Evolutionary conservation across 2,113 vertebrate species (phyloP), one percentile per base, ranked within the genome.

Genomic region (Urocitellus parryii): DNA sequence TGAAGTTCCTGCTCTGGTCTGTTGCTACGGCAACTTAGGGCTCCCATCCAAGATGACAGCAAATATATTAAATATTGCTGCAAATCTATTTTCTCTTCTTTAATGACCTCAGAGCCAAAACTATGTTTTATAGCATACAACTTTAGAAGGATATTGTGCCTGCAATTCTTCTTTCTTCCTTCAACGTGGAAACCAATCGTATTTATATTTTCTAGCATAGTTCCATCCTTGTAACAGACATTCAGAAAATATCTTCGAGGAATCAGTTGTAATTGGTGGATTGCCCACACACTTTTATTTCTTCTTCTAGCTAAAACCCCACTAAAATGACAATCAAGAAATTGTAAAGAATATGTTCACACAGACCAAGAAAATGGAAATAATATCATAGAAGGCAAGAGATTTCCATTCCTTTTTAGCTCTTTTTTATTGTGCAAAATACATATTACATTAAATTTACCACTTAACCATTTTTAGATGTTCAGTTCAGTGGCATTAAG

Each of bases 11-110:
- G 89, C 48, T 88, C 95, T 92, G 67, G 70, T 56, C 68, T 5
- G 81, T 96, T 97, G 97, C 96, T 90, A 97, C 0, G 2, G 96
- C 80, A 97, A 97, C 93, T 92, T 95, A 56, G 73, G 68, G 67
- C 82, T 84, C 17, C 82, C 63, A 68, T 88, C 89, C 93, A 95
- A 91, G 88, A 97, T 27, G 95, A 96, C 72, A 97, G 93, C 58
- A 97, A 96, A 96, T 82, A 73, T n/a, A 96, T 93, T 89, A 93
- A 81, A 96, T 86, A 86, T 77, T 88, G 63, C 80, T 91, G 70
- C n/a, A 92, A 96, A 92, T 91, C 85, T 92, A 79, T 91, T 97
- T 90, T 89, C 91, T 95, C 76, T 84, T 81, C 48, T 92, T 61
- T 37, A 90, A 65, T 94, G 92, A 93, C 90, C 96, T 96, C 84